Evolutionary conservation across 1,140 invertebrate species (phyloP).

Genomic region (Listronotus oregonensis): DNA sequence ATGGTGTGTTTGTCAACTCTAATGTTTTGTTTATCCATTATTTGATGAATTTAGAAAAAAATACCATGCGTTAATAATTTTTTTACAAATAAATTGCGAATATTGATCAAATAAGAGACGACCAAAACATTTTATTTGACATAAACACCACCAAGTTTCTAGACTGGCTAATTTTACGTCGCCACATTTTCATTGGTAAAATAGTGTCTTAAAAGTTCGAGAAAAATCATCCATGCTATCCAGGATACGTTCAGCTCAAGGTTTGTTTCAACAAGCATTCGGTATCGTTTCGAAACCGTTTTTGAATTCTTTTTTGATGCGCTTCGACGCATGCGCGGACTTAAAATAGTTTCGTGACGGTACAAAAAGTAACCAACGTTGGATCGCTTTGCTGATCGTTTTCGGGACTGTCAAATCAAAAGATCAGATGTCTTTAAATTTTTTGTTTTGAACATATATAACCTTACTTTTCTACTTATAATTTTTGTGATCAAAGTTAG

Average conservation of each 20-base stretch:
- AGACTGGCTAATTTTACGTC: slow-evolving; percentile 92
- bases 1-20: slow-evolving; percentile 94
- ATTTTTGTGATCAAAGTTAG: no score
- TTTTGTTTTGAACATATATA: no score
- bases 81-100: neutral
- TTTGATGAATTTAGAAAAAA: slow-evolving; percentile 1
- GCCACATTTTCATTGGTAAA: slow-evolving; percentile 89
- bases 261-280: no score
- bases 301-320: no score
- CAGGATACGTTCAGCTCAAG: slow-evolving; percentile 90
- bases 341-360: no score
- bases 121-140: slow-evolving; percentile 91
- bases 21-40: slow-evolving; percentile 78
- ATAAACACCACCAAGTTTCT: slow-evolving; percentile 91
- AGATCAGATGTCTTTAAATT: no score
- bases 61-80: slow-evolving; percentile 2
- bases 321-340: no score
- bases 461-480: no score
- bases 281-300: no score
- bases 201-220: slow-evolving; percentile 74
- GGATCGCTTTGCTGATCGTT: no score
- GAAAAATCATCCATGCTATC: slow-evolving; percentile 91
- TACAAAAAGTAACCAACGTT: no score
- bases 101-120: slow-evolving; percentile 59
- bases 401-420: no score